Evolutionary conservation across 2,113 vertebrate genomes (phyloP).

Genomic region (Canis aureus): DNA sequence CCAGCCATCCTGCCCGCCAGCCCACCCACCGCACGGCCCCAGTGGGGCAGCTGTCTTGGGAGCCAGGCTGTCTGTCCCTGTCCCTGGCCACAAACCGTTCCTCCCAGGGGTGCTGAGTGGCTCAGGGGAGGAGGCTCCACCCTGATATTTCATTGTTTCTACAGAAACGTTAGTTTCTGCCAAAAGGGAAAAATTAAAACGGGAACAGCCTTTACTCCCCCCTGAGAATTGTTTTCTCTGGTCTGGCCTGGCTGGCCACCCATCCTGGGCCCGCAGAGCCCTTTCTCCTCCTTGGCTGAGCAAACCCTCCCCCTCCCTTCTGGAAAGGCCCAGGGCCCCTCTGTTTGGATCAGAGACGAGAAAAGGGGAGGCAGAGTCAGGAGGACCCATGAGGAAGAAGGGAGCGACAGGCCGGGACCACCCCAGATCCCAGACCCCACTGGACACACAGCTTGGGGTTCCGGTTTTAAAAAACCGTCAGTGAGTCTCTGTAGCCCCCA

Average conservation of each 20-base stretch:
- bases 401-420: accelerated
- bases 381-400: not conserved
- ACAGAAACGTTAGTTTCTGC: conserved; percentile 75
- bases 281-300: not conserved
- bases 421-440: not conserved
- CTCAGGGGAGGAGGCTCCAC: conserved; percentile 72
- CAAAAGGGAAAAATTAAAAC: conserved; percentile 66
- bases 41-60: not conserved
- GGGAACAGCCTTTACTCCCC: conserved; percentile 26
- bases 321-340: not conserved
- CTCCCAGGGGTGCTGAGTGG: not conserved
- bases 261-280: not conserved
- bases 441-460: accelerated
- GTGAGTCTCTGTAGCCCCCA: not conserved
- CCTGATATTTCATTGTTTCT: conserved; percentile 78
- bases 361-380: not conserved
- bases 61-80: not conserved
- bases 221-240: not conserved
- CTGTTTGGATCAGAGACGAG: not conserved
- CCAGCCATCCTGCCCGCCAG: not conserved
- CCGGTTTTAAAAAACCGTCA: not conserved
- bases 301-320: not conserved
- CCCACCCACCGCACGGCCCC: not conserved
- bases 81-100: not conserved
- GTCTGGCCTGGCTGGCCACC: not conserved